Evolutionary conservation across 2,113 vertebrate species (phyloP), one percentile per base, ranked within the genome.

Genomic region (Sturnira hondurensis): DNA sequence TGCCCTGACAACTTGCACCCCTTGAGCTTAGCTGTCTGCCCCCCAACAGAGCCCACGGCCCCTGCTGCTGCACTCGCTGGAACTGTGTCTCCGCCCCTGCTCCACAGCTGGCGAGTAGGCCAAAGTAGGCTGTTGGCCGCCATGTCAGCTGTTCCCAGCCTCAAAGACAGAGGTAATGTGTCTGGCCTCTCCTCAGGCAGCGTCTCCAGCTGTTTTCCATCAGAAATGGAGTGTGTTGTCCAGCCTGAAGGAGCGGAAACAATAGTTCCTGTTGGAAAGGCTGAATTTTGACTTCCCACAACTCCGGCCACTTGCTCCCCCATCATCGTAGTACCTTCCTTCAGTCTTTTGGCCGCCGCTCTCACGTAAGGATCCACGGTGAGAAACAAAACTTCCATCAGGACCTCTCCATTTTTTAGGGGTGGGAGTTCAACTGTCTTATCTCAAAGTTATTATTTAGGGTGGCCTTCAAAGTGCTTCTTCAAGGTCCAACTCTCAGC

Each of bases 361-460:
- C 99, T 99, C 99, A 99, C 99, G 96, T 99, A 99, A 36, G 99
- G 99, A 96, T 99, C 99, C 70, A 99, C 98, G 36, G 99, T 99
- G 95, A 99, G 98, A 97, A 99, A 99, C 88, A 99, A 93, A 0
- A 99, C 99, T 98, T 99, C 99, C 97, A 99, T 97, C 89, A 99
- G 97, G 61, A 99, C 97, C 93, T 99, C 99, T 98, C 99, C 99
- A 98, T 99, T 94, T 94, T 99, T 99, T 38, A 99, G 97, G 41
- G 98, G 96, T 52, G 98, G 98, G 4, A 99, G 98, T 54, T 99
- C 98, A 88, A 98, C 98, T 3, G 97, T 97, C 97, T 99, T 38
- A 99, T 86, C 38, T 99, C 98, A 58, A 99, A 99, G 97, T 99
- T 70, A 11, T 98, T 98, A 10, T 96, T 98, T 99, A 50, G 99